A percentile compares a stretch with the other conserved stretches of the same genome.
phyloP scores from a whole-genome alignment of 2,888 invertebrate species.

The Chironomus riparius region DNA sequence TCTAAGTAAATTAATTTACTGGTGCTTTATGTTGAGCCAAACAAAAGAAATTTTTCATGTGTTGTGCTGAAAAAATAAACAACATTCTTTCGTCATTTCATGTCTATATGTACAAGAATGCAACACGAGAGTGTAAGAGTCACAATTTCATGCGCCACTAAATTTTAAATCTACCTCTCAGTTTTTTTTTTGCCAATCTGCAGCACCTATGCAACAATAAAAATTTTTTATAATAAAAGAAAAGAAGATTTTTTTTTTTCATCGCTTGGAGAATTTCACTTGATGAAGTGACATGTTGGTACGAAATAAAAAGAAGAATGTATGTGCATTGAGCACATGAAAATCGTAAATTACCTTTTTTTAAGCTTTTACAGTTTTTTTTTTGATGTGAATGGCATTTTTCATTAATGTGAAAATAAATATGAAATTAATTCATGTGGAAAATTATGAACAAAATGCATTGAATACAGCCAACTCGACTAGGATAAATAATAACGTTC shows the following conservation, averaged over 20 bases:
- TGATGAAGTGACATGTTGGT: not conserved
- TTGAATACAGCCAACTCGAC: not conserved
- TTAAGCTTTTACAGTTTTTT: too few relatives aligned
- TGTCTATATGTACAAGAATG: too few relatives aligned
- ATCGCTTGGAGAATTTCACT: not conserved
- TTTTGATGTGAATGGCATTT: not conserved
- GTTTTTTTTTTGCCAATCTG: not conserved
- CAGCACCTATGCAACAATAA: not conserved
- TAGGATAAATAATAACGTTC: too few relatives aligned
- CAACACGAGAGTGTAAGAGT: not conserved
- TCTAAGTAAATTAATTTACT: too few relatives aligned
- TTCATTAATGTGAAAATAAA: not conserved
- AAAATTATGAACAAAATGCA: not conserved
- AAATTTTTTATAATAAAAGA: not conserved
- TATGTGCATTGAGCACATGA: not conserved
- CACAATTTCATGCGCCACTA: conserved; percentile 6
- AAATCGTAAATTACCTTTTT: not conserved
- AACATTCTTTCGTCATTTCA: too few relatives aligned
- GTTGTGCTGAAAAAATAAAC: too few relatives aligned
- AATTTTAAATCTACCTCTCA: not conserved
- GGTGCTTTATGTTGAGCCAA: too few relatives aligned
- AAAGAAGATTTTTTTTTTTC: not conserved
- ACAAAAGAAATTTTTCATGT: too few relatives aligned
- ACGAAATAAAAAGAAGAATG: not conserved
- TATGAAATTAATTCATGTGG: not conserved